These are phyloP conservation scores for Deroplatys truncata DNA, from an alignment of 2,888 invertebrate genomes.

Conservation along the genomic window DNA sequence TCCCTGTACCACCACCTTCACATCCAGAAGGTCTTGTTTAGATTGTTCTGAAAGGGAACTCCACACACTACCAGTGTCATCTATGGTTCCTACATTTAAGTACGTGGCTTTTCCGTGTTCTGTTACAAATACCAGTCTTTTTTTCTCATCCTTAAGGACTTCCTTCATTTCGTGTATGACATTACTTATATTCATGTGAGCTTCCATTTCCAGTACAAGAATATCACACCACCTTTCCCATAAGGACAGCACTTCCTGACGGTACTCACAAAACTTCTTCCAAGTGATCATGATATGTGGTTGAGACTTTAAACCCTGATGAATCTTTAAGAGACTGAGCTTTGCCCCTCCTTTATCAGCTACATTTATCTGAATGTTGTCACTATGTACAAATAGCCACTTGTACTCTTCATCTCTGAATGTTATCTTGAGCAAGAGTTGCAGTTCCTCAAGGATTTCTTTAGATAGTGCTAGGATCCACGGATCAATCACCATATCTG, in stretches of 20 bases:
- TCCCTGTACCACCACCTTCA: neutral
- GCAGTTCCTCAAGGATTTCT: neutral
- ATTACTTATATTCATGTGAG: neutral
- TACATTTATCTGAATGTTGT: neutral
- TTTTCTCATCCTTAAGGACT: neutral
- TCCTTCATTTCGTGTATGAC: neutral
- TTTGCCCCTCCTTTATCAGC: neutral
- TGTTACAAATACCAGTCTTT: neutral
- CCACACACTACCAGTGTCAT: neutral
- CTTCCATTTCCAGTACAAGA: neutral
- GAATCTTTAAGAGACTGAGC: neutral
- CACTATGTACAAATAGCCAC: neutral
- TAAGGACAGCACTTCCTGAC: neutral
- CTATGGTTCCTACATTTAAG: neutral
- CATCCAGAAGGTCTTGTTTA: neutral
- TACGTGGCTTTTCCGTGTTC: neutral
- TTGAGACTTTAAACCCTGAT: neutral
- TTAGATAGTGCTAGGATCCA: neutral
- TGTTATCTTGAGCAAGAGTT: neutral
- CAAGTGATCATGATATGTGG: neutral
- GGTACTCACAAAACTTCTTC: neutral
- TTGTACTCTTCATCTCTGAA: neutral
- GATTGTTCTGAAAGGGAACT: neutral
- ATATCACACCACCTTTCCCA: neutral
- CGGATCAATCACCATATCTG: neutral